Conservation (phyloP, 2,113 vertebrate species). For the Callipepla californica region DNA sequence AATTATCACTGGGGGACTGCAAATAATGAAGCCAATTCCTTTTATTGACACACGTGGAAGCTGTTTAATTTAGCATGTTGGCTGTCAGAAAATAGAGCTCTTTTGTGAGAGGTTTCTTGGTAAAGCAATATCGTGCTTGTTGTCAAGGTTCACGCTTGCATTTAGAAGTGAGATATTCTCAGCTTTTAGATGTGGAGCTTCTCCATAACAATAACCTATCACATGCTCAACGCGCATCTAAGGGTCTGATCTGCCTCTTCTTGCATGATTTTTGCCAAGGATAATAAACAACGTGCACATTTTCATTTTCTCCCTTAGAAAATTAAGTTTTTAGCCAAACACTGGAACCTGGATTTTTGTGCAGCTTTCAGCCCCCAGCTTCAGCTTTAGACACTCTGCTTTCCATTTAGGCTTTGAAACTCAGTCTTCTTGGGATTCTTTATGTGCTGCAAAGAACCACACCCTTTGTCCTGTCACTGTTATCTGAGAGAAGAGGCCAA, state of each 20-base stretch:
- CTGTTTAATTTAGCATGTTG: conserved; percentile 54
- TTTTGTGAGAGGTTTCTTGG: not conserved
- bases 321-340: not conserved
- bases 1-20: conserved; percentile 48
- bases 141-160: not conserved
- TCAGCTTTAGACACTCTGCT: not conserved
- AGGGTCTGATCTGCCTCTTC: not conserved
- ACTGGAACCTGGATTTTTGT: not conserved
- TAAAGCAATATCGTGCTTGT: conserved; percentile 7
- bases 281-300: not conserved
- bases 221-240: not conserved
- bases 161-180: conserved; percentile 18
- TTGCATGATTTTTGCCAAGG: conserved; percentile 6
- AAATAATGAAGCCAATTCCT: conserved; percentile 58
- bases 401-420: not conserved
- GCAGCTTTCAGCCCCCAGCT: not conserved
- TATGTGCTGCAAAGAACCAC: not conserved
- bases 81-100: conserved; percentile 56
- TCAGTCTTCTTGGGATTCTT: not conserved
- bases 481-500: too few relatives aligned
- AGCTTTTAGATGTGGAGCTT: conserved; percentile 2
- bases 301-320: not conserved
- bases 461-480: not conserved
- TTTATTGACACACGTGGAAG: conserved; percentile 61
- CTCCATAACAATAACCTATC: not conserved